A percentile compares a stretch with the other conserved stretches of the same genome.
Evolutionary conservation across 2,888 invertebrate genomes (phyloP).

Genomic region (Ferdinandea cuprea): DNA sequence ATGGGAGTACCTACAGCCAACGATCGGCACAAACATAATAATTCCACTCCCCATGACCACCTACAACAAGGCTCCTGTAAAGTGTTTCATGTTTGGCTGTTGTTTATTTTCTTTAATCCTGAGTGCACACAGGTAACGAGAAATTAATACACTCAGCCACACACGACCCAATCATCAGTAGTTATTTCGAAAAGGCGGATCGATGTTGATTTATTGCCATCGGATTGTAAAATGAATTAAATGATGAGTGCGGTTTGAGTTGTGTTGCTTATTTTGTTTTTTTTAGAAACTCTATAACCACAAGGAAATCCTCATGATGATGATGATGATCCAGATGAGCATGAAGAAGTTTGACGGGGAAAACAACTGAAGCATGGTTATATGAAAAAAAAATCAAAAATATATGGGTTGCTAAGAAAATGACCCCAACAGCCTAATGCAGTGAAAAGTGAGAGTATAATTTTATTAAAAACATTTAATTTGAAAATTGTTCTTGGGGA

Average conservation of each 20-base stretch:
- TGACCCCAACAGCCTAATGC: too few relatives aligned
- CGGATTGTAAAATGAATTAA: constrained; percentile 58
- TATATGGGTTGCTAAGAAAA: too few relatives aligned
- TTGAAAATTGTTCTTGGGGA: too few relatives aligned
- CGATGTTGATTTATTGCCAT: constrained; percentile 64
- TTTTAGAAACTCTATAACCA: too few relatives aligned
- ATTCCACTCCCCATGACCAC: constrained; percentile 59
- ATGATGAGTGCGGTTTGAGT: constrained; percentile 5
- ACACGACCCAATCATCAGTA: constrained; percentile 51
- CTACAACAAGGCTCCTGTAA: constrained; percentile 57
- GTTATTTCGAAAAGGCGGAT: constrained; percentile 68
- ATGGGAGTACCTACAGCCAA: background rate
- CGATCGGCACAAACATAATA: constrained; percentile 12
- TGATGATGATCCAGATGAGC: too few relatives aligned
- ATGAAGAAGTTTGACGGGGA: too few relatives aligned
- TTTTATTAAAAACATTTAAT: too few relatives aligned
- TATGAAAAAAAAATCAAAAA: too few relatives aligned
- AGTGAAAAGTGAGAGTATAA: too few relatives aligned
- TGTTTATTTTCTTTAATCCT: constrained; percentile 6
- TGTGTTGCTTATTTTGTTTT: too few relatives aligned
- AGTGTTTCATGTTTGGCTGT: constrained; percentile 33
- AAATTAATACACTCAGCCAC: constrained; percentile 54
- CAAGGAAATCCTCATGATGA: too few relatives aligned
- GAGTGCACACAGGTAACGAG: constrained; percentile 7
- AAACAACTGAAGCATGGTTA: too few relatives aligned